Percentiles rank a stretch among this genome's conserved stretches.
phyloP scores from a whole-genome alignment of 1,140 invertebrate species.

The Bombus pyrosoma region DNA sequence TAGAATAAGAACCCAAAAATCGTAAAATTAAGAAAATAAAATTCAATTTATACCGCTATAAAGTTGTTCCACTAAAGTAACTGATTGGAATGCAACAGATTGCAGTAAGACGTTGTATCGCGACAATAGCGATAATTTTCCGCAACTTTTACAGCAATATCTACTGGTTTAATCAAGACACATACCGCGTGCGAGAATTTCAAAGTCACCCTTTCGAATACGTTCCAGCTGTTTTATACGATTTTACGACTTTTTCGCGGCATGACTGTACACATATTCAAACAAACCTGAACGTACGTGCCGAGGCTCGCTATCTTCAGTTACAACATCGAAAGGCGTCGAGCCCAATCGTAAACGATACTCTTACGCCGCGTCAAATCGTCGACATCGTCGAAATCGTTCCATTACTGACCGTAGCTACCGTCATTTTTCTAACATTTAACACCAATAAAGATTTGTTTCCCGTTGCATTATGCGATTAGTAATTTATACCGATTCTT shows the following conservation, averaged over 20 bases:
- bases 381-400: background rate
- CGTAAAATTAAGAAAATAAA: background rate
- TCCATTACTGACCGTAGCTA: background rate
- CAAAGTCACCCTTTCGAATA: background rate
- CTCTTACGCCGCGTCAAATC: background rate
- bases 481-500: too few species aligned
- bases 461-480: too few species aligned
- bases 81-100: constrained; percentile 18
- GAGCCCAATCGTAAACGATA: constrained; percentile 31
- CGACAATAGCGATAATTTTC: background rate
- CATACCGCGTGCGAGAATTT: background rate
- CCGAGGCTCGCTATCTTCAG: background rate
- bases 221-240: constrained; percentile 9
- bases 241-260: background rate
- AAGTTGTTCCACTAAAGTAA: background rate
- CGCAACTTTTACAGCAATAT: background rate
- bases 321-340: constrained; percentile 17
- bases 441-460: too few species aligned
- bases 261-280: background rate
- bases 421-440: background rate
- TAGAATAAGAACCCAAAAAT: background rate
- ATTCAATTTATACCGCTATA: background rate
- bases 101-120: background rate
- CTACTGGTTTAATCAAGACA: constrained; percentile 12
- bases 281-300: background rate